Base-by-base conservation (phyloP, 2,888 invertebrate species). In the Perizoma flavofasciatum region DNA sequence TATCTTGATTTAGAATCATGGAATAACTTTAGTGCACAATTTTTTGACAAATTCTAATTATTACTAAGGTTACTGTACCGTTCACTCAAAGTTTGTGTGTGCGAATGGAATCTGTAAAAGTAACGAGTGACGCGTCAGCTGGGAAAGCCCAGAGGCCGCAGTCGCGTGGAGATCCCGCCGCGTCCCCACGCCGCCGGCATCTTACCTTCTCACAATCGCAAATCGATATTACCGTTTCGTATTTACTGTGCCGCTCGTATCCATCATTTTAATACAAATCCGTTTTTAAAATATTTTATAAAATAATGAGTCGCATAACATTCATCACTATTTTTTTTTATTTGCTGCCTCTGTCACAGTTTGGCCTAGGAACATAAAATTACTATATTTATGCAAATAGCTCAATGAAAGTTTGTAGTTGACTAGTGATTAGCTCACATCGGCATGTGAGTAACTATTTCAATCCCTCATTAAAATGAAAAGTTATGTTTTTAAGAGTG, bases 151-250 rank as follows among this genome's bases (percentile, higher is more conserved):
- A 68, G 66, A 69, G 68, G 69, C 81, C 79, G 81, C 89, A 90
- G 90, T 89, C 84, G 86, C 82, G 83, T 67, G 71, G 74, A 78
- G 83, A 82, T 75, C 74, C 74, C 86, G 86, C 66, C 82, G 84
- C 79, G 85, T 78, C 79, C 69, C 75, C 77, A 85, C 86, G 88
- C 81, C 81, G 79, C 75, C 72, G 68, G 64, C 68, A 70, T 22
- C 68, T 71, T 67, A 68, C 72, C 71, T 69, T 68, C 67, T 69
- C 71, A 71, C 70, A 68, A 69, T 75, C 78, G 68, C 78, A 76
- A 86, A 86, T 86, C 88, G 79, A 86, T 88, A 85, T 78, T 70
- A 75, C 69, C 73, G 67, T 73, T 67, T 71, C 73, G 67, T 73
- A 68, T 71, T 70, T 66, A 71, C 65, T 55, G 75, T 76, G 70